Conservation (phyloP, 2,113 vertebrate genomes). For the Sylvietta virens region DNA sequence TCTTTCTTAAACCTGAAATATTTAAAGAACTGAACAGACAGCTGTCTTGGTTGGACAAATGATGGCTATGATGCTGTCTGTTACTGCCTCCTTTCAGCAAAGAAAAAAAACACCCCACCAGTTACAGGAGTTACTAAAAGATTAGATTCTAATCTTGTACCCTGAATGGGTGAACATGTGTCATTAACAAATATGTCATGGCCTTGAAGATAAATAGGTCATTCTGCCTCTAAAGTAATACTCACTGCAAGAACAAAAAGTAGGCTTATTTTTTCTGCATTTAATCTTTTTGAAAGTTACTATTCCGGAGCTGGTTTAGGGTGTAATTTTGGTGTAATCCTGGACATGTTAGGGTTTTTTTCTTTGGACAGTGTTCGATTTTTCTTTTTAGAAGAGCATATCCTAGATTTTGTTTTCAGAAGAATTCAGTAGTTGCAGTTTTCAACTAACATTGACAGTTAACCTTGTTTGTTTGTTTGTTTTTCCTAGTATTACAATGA, state of each 20-base stretch:
- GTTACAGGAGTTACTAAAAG: neutral
- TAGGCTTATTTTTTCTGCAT: neutral
- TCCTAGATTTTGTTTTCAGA: neutral
- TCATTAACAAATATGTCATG: conserved; percentile 17
- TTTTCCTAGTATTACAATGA: conserved; percentile 94
- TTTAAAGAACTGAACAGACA: neutral
- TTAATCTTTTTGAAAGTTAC: neutral
- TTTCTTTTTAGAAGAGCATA: neutral
- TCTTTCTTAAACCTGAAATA: neutral
- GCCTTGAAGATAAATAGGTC: conserved; percentile 28
- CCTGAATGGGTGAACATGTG: neutral
- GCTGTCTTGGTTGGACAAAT: neutral
- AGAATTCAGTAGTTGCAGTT: neutral
- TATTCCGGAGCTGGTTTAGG: neutral
- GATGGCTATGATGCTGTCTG: neutral
- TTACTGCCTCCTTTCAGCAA: neutral
- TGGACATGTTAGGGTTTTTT: neutral
- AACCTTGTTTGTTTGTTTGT: neutral
- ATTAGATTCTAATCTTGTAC: neutral
- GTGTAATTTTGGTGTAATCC: neutral
- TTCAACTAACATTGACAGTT: neutral
- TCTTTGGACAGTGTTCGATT: neutral
- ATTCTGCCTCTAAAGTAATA: neutral
- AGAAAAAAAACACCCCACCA: neutral
- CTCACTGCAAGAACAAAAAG: neutral